Percentiles rank a stretch among this genome's conserved stretches.
These are phyloP conservation scores for Agrochola macilenta DNA, from an alignment of 2,888 invertebrate species.

Conservation along the genomic window DNA sequence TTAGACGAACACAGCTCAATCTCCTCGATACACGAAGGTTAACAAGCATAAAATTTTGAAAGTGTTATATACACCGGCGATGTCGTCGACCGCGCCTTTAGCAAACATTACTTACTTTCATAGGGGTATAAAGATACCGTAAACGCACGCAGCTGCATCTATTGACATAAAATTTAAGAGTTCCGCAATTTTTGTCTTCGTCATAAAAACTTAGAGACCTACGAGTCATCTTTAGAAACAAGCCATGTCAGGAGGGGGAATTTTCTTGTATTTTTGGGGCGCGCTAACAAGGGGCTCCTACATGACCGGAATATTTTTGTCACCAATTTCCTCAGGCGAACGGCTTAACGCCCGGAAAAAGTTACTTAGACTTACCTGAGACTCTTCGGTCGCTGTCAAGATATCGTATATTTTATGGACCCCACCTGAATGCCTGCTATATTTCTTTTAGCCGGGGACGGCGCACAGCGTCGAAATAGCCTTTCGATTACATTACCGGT, in stretches of 20 bases:
- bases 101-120: conserved; percentile 72
- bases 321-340: conserved; percentile 87
- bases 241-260: conserved; percentile 81
- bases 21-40: conserved; percentile 46
- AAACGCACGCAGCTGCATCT: conserved; percentile 78
- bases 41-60: conserved; percentile 63
- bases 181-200: conserved; percentile 76
- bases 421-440: conserved; percentile 72
- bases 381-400: conserved; percentile 77
- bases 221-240: conserved; percentile 79
- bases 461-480: conserved; percentile 69
- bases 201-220: conserved; percentile 82
- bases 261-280: conserved; percentile 83
- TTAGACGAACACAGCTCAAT: conserved; percentile 51
- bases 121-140: conserved; percentile 69
- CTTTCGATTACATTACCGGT: conserved; percentile 71
- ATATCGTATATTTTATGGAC: conserved; percentile 81
- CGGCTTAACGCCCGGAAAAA: conserved; percentile 85
- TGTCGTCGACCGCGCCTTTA: conserved; percentile 39
- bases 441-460: conserved; percentile 71
- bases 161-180: conserved; percentile 83
- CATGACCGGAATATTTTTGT: conserved; percentile 90
- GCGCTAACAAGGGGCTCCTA: conserved; percentile 86
- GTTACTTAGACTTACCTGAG: conserved; percentile 85
- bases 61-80: conserved; percentile 37